Percentiles rank a stretch among this genome's conserved stretches.
Conservation (phyloP, 2,888 invertebrate genomes). For the Poecilobothrus nobilitatus region DNA sequence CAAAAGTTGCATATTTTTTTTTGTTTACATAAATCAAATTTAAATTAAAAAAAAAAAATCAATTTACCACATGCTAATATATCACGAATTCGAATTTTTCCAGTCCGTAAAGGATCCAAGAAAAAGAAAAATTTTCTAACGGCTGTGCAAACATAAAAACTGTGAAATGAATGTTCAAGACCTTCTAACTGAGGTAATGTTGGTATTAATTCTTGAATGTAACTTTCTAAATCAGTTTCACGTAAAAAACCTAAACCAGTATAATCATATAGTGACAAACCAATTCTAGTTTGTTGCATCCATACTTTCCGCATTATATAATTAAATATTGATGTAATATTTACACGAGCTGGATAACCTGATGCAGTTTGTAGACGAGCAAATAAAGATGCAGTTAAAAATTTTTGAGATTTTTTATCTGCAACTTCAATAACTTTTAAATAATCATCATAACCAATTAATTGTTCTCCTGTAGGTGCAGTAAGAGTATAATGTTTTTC, state of each 20-base stretch:
- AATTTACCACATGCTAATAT: conserved; percentile 70
- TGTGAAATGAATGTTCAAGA: conserved; percentile 85
- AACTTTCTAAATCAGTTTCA: conserved; percentile 88
- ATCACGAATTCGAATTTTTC: conserved; percentile 82
- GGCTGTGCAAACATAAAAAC: conserved; percentile 93
- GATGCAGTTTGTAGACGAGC: conserved; percentile 81
- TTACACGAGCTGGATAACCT: conserved; percentile 61
- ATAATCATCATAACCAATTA: conserved; percentile 79
- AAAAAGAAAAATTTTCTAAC: conserved; percentile 95
- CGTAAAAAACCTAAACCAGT: conserved; percentile 84
- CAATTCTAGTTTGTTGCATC: conserved; percentile 90
- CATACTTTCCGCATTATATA: conserved; percentile 93
- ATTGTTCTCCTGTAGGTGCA: conserved; percentile 65
- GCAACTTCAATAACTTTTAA: conserved; percentile 67
- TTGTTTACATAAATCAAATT: conserved; percentile 13
- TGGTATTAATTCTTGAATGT: conserved; percentile 87
- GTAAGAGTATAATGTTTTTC: conserved; percentile 74
- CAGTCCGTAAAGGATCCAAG: conserved; percentile 79
- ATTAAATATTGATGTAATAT: conserved; percentile 84
- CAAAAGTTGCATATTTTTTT: background rate
- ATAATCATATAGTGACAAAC: conserved; percentile 85
- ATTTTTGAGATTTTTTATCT: conserved; percentile 64
- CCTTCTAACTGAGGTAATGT: conserved; percentile 84
- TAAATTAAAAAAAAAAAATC: background rate
- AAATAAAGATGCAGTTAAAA: conserved; percentile 79